Evolutionary conservation across 2,888 invertebrate genomes (phyloP), one percentile per base, ranked within the genome.

Genomic region (Disparrhopalites patrizii): DNA sequence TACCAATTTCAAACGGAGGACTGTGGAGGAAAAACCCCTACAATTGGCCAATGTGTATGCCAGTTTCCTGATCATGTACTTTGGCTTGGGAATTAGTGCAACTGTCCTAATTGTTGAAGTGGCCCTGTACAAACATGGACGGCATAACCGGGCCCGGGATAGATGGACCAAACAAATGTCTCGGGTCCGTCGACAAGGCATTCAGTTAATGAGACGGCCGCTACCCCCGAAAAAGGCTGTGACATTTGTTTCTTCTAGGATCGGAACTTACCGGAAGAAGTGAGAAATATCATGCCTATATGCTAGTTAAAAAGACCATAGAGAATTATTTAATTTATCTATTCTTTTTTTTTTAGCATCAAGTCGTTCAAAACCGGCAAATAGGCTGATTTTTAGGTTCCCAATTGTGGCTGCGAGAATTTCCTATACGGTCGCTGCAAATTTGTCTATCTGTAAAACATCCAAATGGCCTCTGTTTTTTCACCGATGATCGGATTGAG

Each of bases 41-140:
- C 57, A 66, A 60, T 64, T 74, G 61, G 66, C 55, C 3, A 74
- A 74, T 58, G 51, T 74, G 5, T 73, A 72, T 56, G 74, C 72
- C 3, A 68, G 69, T 7, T 74, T 73, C 33, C 62, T 72, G n/a
- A 68, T 73, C 28, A 55, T 73, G 7, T 52, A 68, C 13, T 67
- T 72, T 66, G 74, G 74, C n/a, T 3, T 47, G 23, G 28, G 28
- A 8, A 7, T 70, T 0, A 57, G 60, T 8, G 33, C 40, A 8
- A 23, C 28, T 15, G n/a, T 63, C 15, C 36, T 73, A 4, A 8
- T 63, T 20, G 20, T 55, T 10, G 74, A 74, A n/a, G n/a, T 13
- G 3, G 23, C 31, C 31, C 57, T 51, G 15, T 3, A 65, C n/a
- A 47, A 58, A 2, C 33, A 58, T 40, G 57, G 61, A 3, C 58